phyloP scores from a whole-genome alignment of 1,140 invertebrate genomes.

The Brachionus calyciflorus region DNA sequence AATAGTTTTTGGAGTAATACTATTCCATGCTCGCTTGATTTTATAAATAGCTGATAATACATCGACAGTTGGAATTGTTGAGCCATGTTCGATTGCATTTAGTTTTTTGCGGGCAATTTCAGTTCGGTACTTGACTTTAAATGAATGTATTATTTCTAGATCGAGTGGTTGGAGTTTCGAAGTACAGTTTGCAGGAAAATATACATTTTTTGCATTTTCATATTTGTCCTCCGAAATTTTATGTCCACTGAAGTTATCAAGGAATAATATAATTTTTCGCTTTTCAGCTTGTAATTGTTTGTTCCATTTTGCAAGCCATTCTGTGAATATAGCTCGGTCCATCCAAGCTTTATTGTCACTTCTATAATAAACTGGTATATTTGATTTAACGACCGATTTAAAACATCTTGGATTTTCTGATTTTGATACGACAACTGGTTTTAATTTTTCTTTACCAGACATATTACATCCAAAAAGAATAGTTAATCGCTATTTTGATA shows the following conservation, averaged over 20 bases:
- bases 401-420: conserved; percentile 3
- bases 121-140: too few species aligned
- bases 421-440: background rate
- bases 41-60: background rate
- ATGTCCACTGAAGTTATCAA: too few species aligned
- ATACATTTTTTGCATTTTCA: too few species aligned
- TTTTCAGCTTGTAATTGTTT: too few species aligned
- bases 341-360: background rate
- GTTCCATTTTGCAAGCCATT: too few species aligned
- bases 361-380: background rate
- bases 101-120: background rate
- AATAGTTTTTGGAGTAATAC: background rate
- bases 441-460: too few species aligned
- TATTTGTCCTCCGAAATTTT: too few species aligned
- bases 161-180: too few species aligned
- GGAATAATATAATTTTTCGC: too few species aligned
- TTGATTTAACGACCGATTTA: background rate
- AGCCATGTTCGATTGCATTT: background rate
- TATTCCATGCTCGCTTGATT: background rate
- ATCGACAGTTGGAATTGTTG: background rate
- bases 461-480: background rate
- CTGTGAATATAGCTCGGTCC: too few species aligned
- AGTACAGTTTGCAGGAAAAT: too few species aligned
- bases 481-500: background rate
- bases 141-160: too few species aligned